Evolutionary conservation across 2,797 vertebrate genomes (phyloP), one percentile per base, ranked within the genome.

Genomic region (Hephaestus fuliginosus): DNA sequence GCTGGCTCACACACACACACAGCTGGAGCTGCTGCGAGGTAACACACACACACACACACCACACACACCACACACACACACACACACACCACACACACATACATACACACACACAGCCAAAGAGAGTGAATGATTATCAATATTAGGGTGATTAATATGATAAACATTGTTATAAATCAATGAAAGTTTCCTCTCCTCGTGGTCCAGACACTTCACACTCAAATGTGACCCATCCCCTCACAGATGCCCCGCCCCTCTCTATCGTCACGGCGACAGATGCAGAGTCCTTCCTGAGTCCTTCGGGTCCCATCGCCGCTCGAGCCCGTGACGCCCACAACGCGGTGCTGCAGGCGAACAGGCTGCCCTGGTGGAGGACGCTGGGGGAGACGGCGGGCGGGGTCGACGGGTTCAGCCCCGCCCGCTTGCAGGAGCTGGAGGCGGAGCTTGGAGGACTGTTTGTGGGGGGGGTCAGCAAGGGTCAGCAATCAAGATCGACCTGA

Each of bases 321-420:
- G 97, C 96, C 77, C 96, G 95, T 9, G 95, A 97, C 17, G 91
- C 94, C 76, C 98, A 99, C 91, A 95, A 95, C 25, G 84, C 94
- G 2, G 67, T 92, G 89, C 93, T 99, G 87, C 97, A 96, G 91
- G 92, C 92, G 0, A 56, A 83, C 58, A 89, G 86, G 61, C 96
- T 95, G 71, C 97, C 98, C 0, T 99, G 98, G 97, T 99, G 98
- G 98, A 97, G 93, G 90, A 97, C 88, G 33, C 95, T 98, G 77
- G 96, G 92, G 67, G 95, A 62, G 1, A 3, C 6, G 2, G 30
- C 96, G 20, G 94, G 95, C 41, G 25, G 25, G 25, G 85, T 88
- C 6, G 9, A 51, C 12, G 0, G 0, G 2, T 36, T 81, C 9
- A 43, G 92, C 87, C 65, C 86, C 28, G 46, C 92, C 90, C 89